Percentiles rank a stretch among this genome's conserved stretches.
These are phyloP conservation scores for Heliconius charithonia DNA, from an alignment of 2,888 invertebrate genomes.

Conservation along the genomic window DNA sequence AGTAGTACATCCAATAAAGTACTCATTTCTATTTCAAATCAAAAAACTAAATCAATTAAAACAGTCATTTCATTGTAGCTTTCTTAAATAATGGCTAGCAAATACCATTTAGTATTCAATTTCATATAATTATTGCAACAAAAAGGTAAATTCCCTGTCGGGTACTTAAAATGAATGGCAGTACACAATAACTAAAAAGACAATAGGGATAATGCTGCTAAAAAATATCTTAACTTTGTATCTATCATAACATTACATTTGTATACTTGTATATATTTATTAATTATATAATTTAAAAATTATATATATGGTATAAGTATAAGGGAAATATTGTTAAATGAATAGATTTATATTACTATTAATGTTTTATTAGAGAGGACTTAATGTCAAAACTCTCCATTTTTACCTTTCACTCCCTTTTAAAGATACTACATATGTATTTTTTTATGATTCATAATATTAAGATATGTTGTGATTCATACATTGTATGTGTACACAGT, in stretches of 20 bases:
- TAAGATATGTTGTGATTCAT: too few relatives aligned
- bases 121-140: neutral
- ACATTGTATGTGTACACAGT: too few relatives aligned
- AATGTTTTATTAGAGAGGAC: too few relatives aligned
- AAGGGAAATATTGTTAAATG: neutral
- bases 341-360: neutral
- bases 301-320: too few relatives aligned
- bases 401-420: too few relatives aligned
- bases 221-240: neutral
- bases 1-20: neutral
- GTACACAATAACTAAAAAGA: neutral
- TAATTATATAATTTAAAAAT: too few relatives aligned
- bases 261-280: neutral
- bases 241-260: neutral
- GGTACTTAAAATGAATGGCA: conserved; percentile 7
- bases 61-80: too few relatives aligned
- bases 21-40: neutral
- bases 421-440: too few relatives aligned
- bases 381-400: too few relatives aligned
- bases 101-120: neutral
- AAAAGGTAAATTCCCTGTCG: conserved; percentile 2
- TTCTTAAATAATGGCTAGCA: neutral
- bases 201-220: neutral
- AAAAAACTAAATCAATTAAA: neutral
- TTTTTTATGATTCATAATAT: too few relatives aligned